A percentile compares a stretch with the other conserved stretches of the same genome.
Evolutionary conservation across 1,140 invertebrate species (phyloP).

Genomic region (Ooceraea biroi): DNA sequence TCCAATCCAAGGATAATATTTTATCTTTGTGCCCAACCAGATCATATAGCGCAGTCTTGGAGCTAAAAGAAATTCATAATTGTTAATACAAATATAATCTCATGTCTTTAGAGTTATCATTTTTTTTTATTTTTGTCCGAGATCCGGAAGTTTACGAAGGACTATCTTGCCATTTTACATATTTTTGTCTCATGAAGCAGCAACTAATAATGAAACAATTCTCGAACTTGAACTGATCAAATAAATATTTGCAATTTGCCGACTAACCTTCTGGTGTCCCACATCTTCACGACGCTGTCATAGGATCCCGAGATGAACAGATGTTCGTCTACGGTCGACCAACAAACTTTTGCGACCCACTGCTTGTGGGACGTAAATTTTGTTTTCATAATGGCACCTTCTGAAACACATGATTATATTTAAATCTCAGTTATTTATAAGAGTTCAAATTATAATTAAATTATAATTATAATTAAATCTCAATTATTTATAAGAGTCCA

Average conservation of each 20-base stretch:
- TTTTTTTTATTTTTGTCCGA: too few species aligned
- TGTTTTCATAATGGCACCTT: constrained; percentile 94
- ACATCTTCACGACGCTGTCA: constrained; percentile 96
- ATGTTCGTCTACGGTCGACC: constrained; percentile 94
- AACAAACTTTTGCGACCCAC: constrained; percentile 97
- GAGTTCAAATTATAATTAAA: too few species aligned
- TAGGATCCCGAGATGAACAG: constrained; percentile 98
- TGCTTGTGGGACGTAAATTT: constrained; percentile 96
- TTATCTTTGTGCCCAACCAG: constrained; percentile 97
- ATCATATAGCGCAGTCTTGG: constrained; percentile 96
- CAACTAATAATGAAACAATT: too few species aligned
- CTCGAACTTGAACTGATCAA: too few species aligned
- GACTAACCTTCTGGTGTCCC: constrained; percentile 95
- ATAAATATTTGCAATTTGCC: too few species aligned
- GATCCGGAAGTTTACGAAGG: too few species aligned
- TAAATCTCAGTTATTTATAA: too few species aligned
- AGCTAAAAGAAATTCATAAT: constrained; percentile 87
- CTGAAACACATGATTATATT: constrained; percentile 86
- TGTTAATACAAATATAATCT: background rate
- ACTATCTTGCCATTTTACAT: too few species aligned
- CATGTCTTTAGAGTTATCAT: too few species aligned
- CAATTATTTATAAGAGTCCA: too few species aligned
- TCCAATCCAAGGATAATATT: constrained; percentile 97
- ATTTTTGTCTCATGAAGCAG: too few species aligned
- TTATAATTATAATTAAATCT: too few species aligned